Percentiles rank a stretch among this genome's conserved stretches.
These are phyloP conservation scores for Dipodomys merriami DNA, from an alignment of 2,113 vertebrate species.

Conservation along the genomic window DNA sequence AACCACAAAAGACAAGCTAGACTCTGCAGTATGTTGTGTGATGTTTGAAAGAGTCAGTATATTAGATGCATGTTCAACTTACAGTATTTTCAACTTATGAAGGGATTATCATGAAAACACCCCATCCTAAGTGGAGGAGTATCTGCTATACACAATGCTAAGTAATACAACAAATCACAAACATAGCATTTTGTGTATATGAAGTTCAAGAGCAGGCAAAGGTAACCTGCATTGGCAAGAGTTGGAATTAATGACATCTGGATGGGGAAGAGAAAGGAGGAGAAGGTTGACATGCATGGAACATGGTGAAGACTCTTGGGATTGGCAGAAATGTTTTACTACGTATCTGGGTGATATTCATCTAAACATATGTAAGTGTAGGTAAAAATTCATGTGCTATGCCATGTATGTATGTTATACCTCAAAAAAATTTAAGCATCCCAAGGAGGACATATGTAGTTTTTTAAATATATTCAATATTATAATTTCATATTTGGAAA, in stretches of 20 bases:
- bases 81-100: not conserved
- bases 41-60: not conserved
- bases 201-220: conserved; percentile 14
- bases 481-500: conserved; percentile 83
- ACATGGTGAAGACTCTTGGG: not conserved
- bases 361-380: not conserved
- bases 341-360: not conserved
- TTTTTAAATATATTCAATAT: conserved; percentile 81
- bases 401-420: conserved; percentile 53
- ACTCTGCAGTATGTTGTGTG: no score
- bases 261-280: not conserved
- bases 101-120: not conserved
- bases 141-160: not conserved
- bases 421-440: conserved; percentile 70
- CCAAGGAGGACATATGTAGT: conserved; percentile 80
- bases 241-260: not conserved
- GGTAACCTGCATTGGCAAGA: not conserved
- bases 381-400: conserved; percentile 22
- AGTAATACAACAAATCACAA: not conserved
- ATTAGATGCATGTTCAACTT: not conserved
- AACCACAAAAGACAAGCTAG: not conserved
- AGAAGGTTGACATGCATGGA: not conserved
- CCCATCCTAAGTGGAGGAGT: no score
- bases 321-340: not conserved
- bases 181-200: not conserved